Evolutionary conservation across 2,797 vertebrate species (phyloP), one percentile per base, ranked within the genome.

Genomic region (Clamator glandarius): DNA sequence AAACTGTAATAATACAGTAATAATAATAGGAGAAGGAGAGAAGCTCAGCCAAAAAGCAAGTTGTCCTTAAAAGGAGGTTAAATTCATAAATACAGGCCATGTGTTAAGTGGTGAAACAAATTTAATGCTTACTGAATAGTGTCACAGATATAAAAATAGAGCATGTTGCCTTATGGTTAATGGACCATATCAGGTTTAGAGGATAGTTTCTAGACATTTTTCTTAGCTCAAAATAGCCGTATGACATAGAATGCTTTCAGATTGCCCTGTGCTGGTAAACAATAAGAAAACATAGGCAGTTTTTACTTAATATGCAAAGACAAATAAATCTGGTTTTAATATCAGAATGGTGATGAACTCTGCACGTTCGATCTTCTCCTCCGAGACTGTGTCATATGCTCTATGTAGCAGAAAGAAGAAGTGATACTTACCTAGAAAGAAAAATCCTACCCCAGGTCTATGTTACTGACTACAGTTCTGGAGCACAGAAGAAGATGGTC

Each of bases 21-120:
- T 88, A 97, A 92, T 73, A 94, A 75, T 23, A 87, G 25, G 26
- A 58, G 76, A 72, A 93, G 33, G 36, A 93, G 19, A 94, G 19
- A 7, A 82, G 29, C 51, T 90, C 57, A 84, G 83, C 59, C 80
- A 88, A 94, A 86, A 94, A 58, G 11, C 61, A 92, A 95, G 52
- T 64, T 94, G 64, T 82, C 96, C 93, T 96, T 96, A 96, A 96
- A 97, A 95, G 96, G 93, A 94, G 80, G 91, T 83, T 95, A 91
- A 77, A 89, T 82, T 93, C 80, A 86, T 96, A 93, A 94, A 92
- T 86, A 93, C 41, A 77, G 59, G 84, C 63, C 91, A 94, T 48
- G 83, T 94, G 92, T 81, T 95, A 94, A 86, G n/a, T 41, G 13
- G 87, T 86, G 66, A 92, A 95, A 79, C 50, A 94, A 92, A 91